phyloP scores from a whole-genome alignment of 2,888 invertebrate genomes.

The Diarsia mendica region DNA sequence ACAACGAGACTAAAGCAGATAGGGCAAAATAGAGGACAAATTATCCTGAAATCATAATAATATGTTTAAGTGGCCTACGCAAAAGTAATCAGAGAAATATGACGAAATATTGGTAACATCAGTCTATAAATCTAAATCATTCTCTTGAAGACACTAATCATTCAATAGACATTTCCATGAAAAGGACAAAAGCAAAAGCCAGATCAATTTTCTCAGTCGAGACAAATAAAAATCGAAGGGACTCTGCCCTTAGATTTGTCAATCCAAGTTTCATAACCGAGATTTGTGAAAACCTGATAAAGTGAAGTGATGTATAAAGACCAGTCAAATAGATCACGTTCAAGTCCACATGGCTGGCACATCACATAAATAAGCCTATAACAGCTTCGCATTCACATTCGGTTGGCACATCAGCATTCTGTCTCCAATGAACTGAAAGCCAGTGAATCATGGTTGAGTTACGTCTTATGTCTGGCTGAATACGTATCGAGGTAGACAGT shows the following conservation, averaged over 20 bases:
- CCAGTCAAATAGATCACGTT: constrained; percentile 24
- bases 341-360: constrained; percentile 42
- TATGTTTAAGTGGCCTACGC: neutral
- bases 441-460: constrained; percentile 56
- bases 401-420: constrained; percentile 60
- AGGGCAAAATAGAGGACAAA: neutral
- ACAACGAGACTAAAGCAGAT: constrained; percentile 1
- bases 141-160: too few species aligned
- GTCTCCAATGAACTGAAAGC: constrained; percentile 56
- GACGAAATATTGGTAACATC: neutral
- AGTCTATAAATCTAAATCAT: too few species aligned
- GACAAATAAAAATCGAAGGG: neutral
- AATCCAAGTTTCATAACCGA: neutral
- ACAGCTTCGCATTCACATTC: constrained; percentile 55
- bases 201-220: neutral
- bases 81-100: neutral
- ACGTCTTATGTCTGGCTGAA: constrained; percentile 48
- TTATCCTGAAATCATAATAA: neutral
- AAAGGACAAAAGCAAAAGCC: neutral
- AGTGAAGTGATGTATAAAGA: neutral
- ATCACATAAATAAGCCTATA: constrained; percentile 54
- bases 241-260: neutral
- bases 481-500: neutral
- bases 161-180: neutral
- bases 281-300: neutral